Base-by-base conservation (phyloP, 2,888 invertebrate species). In the Dyspetes luteomarginatus region DNA sequence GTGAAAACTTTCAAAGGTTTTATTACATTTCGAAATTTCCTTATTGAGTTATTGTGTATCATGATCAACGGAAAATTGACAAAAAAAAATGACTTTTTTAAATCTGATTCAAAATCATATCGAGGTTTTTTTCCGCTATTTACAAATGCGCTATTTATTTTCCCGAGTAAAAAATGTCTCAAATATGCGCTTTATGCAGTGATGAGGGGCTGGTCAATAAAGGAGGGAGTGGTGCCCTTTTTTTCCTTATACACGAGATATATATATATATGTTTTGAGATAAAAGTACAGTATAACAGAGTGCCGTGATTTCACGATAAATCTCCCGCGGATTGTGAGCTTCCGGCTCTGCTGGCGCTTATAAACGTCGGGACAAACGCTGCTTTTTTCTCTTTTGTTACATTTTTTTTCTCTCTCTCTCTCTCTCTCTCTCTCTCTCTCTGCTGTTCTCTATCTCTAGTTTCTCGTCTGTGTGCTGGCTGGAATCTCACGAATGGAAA, bases 311-410 rank as follows among this genome's bases (percentile, higher is more conserved):
- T 74, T 69, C 7, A 56, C 48, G 64, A 74, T 73, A 79, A 74
- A 79, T 79, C 68, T 48, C 17, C 68, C 52, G 60, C 26, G 64
- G 64, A 45, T 45, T 28, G 45, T 36, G 28, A 52, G 48, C 58
- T 76, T 48, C 17, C 56, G 50, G 19, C 12, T 68, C 55, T 67
- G 26, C 41, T 24, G 19, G 28, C 56, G 69, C 28, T 74, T 79
- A 79, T 74, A 69, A 79, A 50, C 64, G 69, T 45, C 48, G 17
- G 36, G 68, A 74, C 74, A 79, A 79, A 48, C 69, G 79, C 69
- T 56, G 36, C 30, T 52, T 30, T 52, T 64, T 60, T 67, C 55
- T 78, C 68, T 74, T n/a, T 36, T 75, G 15, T 5, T 26, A 9
- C n/a, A 30, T 26, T 15, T 30, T 56, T 30, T 12, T 2, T 56